These are phyloP conservation scores for Sisyra nigra DNA, from an alignment of 2,888 invertebrate species.

Conservation along the genomic window DNA sequence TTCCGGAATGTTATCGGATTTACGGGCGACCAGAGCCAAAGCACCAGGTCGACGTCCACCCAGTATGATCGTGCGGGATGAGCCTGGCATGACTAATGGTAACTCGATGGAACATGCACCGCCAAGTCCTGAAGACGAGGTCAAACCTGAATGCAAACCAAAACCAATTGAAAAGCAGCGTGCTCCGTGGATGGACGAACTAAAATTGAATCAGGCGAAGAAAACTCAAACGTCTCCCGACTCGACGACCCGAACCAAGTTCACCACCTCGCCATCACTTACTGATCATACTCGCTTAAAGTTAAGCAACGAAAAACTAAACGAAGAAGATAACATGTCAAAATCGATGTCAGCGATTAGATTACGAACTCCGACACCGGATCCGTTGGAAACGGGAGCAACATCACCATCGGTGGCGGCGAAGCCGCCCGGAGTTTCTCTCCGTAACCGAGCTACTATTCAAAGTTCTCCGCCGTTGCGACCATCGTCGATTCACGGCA, in stretches of 20 bases:
- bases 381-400: conserved; percentile 16
- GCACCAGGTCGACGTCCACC: conserved; percentile 51
- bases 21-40: conserved; percentile 47
- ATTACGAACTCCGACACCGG: conserved; percentile 19
- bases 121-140: conserved; percentile 13
- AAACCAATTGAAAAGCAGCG: conserved; percentile 57
- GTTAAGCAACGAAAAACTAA: conserved; percentile 22
- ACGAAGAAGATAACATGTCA: conserved; percentile 17
- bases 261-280: conserved; percentile 15
- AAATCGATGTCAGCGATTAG: conserved; percentile 18
- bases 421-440: conserved; percentile 14
- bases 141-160: conserved; percentile 34
- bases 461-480: conserved; percentile 4
- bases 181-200: conserved; percentile 69
- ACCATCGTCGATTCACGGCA: conserved; percentile 16
- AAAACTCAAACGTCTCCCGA: conserved; percentile 30
- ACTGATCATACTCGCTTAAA: conserved; percentile 12
- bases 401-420: conserved; percentile 15
- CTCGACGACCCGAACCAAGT: conserved; percentile 15
- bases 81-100: conserved; percentile 19
- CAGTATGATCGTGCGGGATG: conserved; percentile 25
- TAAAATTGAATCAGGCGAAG: conserved; percentile 61
- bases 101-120: conserved; percentile 16
- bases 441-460: conserved; percentile 3
- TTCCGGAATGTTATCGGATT: conserved; percentile 44